phyloP scores from a whole-genome alignment of 2,888 invertebrate species.

The Xanthorhoe spadicearia region DNA sequence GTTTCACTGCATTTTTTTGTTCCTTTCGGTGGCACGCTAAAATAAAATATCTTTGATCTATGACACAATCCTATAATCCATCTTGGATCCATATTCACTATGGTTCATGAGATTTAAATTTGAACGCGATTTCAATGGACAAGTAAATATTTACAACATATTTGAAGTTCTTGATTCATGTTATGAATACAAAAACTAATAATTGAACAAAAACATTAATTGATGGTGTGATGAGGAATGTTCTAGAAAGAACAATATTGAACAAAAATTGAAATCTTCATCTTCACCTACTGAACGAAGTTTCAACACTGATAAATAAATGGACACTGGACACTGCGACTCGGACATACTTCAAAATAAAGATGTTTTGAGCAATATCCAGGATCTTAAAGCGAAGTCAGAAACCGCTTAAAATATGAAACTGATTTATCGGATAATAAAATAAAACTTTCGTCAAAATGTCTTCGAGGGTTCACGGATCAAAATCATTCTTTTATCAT shows the following conservation, averaged over 20 bases:
- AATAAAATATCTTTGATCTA: background rate
- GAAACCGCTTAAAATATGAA: background rate
- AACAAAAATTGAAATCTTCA: background rate
- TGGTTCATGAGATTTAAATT: background rate
- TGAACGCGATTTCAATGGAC: background rate
- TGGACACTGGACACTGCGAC: too few species aligned
- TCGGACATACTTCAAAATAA: background rate
- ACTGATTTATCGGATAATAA: background rate
- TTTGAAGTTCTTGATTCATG: too few species aligned
- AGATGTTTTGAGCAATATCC: background rate
- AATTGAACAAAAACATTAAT: too few species aligned
- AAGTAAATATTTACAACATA: background rate
- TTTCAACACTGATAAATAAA: background rate
- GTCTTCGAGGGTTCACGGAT: slow-evolving; percentile 5
- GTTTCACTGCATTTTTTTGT: too few species aligned
- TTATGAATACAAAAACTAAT: background rate
- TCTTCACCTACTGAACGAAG: background rate
- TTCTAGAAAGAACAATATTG: background rate
- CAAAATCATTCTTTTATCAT: background rate
- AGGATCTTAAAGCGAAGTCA: background rate
- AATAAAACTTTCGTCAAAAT: background rate
- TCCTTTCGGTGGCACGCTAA: too few species aligned
- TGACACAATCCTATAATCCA: background rate
- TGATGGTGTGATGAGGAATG: background rate
- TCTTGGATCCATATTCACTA: background rate